Base-by-base conservation (phyloP, 2,888 invertebrate genomes). In the Zygothrica quintamaculata region DNA sequence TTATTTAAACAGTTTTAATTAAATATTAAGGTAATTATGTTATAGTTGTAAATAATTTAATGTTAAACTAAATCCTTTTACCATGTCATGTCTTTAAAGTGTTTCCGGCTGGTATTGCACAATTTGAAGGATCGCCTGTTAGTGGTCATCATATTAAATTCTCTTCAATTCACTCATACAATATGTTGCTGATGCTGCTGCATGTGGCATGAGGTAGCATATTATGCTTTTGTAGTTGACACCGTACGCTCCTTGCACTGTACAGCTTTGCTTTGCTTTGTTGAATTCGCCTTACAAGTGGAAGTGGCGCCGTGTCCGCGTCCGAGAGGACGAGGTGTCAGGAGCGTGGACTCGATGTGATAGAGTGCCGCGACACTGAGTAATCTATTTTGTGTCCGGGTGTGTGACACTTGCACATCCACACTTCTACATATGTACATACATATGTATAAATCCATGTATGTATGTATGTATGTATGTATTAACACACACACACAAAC, bases 301-400 rank as follows among this genome's bases (percentile, higher is more conserved):
- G 36, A 70, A 70, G 57, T 57, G 47, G 34, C 25, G n/a, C n/a
- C n/a, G n/a, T 42, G 40, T 11, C 18, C 13, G 43, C 18, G 18
- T 16, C 11, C 62, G 8, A 15, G 52, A 15, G 52, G 53, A n/a
- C n/a, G n/a, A n/a, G n/a, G 25, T 55, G 36, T 36, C 36, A n/a
- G 43, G 44, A 29, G 44, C 44, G 50, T 36, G 50, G 69, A 55
- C 59, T 55, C 65, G 44, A 53, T 67, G 78, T 80, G 85, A 84
- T 80, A 68, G 82, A 85, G 85, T 82, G 74, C 50, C 77, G 84
- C 79, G 77, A 82, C 85, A 76, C 74, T 79, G 85, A 85, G 80
- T 80, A 82, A 80, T 80, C 85, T 79, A 80, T 85, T 85, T 85
- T 65, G 71, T 82, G 79, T 81, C 80, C 67, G 69, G 56, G 48